Percentiles rank a stretch among this genome's conserved stretches.
Evolutionary conservation across 2,888 invertebrate genomes (phyloP).

Genomic region (Campoplex capitator): DNA sequence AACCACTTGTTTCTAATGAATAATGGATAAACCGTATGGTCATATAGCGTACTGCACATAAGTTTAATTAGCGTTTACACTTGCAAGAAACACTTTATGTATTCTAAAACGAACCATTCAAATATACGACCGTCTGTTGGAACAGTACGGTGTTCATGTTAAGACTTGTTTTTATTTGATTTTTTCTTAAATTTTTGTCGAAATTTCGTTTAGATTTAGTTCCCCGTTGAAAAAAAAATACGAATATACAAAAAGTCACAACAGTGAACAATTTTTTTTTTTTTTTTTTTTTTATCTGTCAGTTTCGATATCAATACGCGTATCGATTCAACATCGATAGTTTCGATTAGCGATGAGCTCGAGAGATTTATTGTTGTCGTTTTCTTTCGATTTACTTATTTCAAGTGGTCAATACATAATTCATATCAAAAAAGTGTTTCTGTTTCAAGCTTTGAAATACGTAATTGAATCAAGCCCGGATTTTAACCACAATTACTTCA

Average conservation of each 20-base stretch:
- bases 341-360: conserved; percentile 2
- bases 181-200: conserved; percentile 18
- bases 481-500: neutral
- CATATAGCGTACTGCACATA: conserved; percentile 4
- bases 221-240: conserved; percentile 2
- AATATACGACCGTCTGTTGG: conserved; percentile 29
- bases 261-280: conserved; percentile 54
- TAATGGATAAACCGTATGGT: conserved; percentile 67
- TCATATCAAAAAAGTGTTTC: too few species aligned
- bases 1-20: conserved; percentile 66
- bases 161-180: conserved; percentile 19
- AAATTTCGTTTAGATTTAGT: conserved; percentile 22
- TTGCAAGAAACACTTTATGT: conserved; percentile 26
- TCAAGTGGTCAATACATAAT: neutral
- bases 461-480: neutral
- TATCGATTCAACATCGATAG: conserved; percentile 44
- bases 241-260: conserved; percentile 58
- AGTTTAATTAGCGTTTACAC: conserved; percentile 3
- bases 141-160: conserved; percentile 51
- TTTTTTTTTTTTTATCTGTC: conserved; percentile 37
- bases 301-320: conserved; percentile 42
- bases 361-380: neutral
- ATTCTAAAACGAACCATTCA: conserved; percentile 52
- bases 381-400: neutral
- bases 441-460: neutral